Conservation (phyloP, 2,888 invertebrate species). For the Troides helena region DNA sequence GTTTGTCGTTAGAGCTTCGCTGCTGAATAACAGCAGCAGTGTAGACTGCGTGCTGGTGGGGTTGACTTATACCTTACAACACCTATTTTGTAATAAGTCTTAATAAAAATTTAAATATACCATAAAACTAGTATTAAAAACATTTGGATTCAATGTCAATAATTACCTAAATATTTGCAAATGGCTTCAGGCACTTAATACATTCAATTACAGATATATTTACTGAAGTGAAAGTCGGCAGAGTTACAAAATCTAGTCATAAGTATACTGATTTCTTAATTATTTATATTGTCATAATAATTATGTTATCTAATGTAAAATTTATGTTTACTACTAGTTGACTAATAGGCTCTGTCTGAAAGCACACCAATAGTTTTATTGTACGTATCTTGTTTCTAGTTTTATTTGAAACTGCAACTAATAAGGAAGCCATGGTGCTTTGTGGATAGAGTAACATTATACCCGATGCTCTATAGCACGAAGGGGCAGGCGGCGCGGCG, state of each 20-base stretch:
- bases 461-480: conserved; percentile 4
- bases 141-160: no score
- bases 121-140: no score
- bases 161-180: not conserved
- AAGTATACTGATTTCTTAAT: not conserved
- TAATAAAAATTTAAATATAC: no score
- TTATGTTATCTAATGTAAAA: no score
- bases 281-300: not conserved
- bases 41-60: no score
- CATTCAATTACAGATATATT: not conserved
- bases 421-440: conserved; percentile 32
- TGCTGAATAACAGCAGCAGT: no score
- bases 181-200: not conserved
- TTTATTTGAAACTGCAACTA: conserved; percentile 10
- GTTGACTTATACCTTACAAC: no score
- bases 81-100: no score
- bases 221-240: not conserved
- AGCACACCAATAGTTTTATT: not conserved
- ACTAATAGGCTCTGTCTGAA: not conserved
- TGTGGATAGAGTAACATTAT: conserved; percentile 19
- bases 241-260: not conserved
- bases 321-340: not conserved
- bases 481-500: conserved; percentile 21
- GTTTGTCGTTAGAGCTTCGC: no score
- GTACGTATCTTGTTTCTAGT: not conserved